phyloP scores from a whole-genome alignment of 2,888 invertebrate species.

The Rhopalosiphum nymphaeae region DNA sequence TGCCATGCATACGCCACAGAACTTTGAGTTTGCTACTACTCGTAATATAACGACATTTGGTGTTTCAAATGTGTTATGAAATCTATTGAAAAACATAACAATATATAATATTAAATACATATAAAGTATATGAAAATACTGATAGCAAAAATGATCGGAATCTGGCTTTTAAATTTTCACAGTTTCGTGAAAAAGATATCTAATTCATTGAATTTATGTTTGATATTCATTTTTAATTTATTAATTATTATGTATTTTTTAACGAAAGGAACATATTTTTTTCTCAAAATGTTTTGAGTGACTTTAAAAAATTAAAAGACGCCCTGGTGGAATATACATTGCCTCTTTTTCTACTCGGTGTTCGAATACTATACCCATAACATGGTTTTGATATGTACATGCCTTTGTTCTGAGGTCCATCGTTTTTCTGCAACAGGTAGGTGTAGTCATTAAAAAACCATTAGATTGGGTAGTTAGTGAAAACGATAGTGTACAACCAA shows the following conservation, averaged over 20 bases:
- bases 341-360: not conserved
- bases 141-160: not conserved
- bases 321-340: not conserved
- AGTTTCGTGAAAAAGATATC: not conserved
- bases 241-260: not conserved
- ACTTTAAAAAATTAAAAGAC: not conserved
- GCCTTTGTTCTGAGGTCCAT: not conserved
- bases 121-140: not conserved
- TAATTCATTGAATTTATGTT: not conserved
- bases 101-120: not conserved
- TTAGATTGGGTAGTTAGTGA: not conserved
- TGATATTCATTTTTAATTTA: not conserved
- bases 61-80: not conserved
- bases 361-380: not conserved
- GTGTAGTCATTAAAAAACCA: not conserved
- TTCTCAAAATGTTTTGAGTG: not conserved
- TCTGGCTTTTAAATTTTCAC: not conserved
- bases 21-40: not conserved
- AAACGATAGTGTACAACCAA: not conserved
- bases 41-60: not conserved
- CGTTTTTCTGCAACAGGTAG: not conserved
- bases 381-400: not conserved
- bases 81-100: not conserved
- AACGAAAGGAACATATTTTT: not conserved
- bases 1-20: not conserved